Evolutionary conservation across 53 echinoderm and acorn worm genomes (phyloP).

Genomic region (Mesocentrotus franciscanus): DNA sequence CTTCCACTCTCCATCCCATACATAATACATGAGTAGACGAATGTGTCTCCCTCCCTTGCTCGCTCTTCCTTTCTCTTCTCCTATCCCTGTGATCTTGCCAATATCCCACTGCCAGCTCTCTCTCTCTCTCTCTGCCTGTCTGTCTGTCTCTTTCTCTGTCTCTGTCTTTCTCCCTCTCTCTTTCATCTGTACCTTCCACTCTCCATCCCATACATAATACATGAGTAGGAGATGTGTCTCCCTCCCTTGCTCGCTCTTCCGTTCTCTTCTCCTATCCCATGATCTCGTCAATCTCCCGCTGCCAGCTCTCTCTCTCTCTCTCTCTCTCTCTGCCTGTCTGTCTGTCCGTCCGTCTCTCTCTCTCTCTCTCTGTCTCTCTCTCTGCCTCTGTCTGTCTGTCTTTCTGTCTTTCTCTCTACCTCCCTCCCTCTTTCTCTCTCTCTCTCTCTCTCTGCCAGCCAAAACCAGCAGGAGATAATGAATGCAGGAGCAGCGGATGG

Average conservation of each 20-base stretch:
- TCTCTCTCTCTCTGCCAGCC: background rate
- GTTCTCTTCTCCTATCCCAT: background rate
- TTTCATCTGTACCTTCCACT: too few relatives aligned
- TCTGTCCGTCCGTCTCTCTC: background rate
- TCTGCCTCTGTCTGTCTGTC: background rate
- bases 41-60: background rate
- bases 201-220: too few relatives aligned
- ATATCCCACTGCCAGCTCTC: background rate
- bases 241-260: background rate
- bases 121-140: too few relatives aligned
- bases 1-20: too few relatives aligned
- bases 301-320: too few relatives aligned
- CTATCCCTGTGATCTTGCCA: background rate
- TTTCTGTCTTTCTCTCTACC: background rate
- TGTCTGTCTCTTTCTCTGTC: too few relatives aligned
- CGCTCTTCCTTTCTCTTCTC: background rate
- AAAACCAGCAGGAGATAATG: slow-evolving; percentile 8
- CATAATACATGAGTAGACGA: background rate
- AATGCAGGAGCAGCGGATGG: slow-evolving; percentile 7
- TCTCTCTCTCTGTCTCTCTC: background rate
- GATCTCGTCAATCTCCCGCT: background rate
- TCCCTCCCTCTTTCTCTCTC: background rate
- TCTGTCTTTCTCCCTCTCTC: too few relatives aligned
- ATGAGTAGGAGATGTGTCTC: background rate
- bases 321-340: too few relatives aligned